phyloP scores from a whole-genome alignment of 2,797 vertebrate genomes.

The Periophthalmus magnuspinnatus region DNA sequence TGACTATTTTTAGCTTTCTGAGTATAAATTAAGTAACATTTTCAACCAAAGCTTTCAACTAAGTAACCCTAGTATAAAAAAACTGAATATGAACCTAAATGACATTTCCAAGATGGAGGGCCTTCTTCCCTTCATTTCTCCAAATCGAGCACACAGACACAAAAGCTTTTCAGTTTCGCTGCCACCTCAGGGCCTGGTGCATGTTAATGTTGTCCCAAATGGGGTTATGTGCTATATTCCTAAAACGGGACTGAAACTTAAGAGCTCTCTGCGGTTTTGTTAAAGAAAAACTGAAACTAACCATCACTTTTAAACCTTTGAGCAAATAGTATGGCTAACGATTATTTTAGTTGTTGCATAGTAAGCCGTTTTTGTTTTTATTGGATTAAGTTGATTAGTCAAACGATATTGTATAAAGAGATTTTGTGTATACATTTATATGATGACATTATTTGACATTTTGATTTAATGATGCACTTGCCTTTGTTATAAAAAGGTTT shows the following conservation, averaged over 20 bases:
- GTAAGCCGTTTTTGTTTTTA: no score
- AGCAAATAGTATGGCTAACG: neutral
- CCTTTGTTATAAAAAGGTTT: no score
- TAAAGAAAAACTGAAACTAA: slow-evolving; percentile 28
- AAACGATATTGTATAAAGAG: no score
- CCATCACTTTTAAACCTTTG: slow-evolving; percentile 13
- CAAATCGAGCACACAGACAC: slow-evolving; percentile 25
- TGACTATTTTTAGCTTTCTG: neutral
- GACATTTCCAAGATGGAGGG: slow-evolving; percentile 49
- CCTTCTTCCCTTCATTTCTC: slow-evolving; percentile 37
- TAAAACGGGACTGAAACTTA: slow-evolving; percentile 52
- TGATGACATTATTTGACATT: no score
- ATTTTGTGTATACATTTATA: no score
- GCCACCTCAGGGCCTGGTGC: slow-evolving; percentile 47
- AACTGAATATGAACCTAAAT: slow-evolving; percentile 28
- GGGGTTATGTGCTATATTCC: slow-evolving; percentile 35
- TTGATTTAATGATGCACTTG: no score
- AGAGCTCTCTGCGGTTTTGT: slow-evolving; percentile 48
- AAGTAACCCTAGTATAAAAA: neutral
- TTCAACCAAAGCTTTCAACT: neutral
- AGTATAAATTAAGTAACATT: neutral
- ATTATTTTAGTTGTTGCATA: no score
- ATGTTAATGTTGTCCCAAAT: slow-evolving; percentile 50
- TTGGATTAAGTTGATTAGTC: no score
- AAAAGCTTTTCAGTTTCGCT: slow-evolving; percentile 52